Evolutionary conservation across 2,113 vertebrate genomes (phyloP).

Genomic region (Gallinago media): DNA sequence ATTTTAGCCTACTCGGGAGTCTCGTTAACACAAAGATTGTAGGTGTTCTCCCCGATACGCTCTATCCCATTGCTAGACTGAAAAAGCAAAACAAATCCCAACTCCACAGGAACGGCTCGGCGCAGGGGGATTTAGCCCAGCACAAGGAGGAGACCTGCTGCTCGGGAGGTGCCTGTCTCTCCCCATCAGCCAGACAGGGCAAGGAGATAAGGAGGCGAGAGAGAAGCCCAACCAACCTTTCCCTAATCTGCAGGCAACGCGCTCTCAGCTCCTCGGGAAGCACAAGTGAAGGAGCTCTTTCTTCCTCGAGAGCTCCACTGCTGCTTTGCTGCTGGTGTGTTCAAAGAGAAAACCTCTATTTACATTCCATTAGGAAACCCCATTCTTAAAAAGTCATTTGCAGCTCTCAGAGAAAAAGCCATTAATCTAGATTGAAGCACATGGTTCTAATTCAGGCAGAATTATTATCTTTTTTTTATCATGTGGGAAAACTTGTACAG

Average conservation of each 20-base stretch:
- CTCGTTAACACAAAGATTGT: conserved; percentile 11
- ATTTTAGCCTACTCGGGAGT: conserved; percentile 30
- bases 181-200: background rate
- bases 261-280: background rate
- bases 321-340: background rate
- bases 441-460: background rate
- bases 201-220: background rate
- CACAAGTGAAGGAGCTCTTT: background rate
- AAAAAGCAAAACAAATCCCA: background rate
- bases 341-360: background rate
- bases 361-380: background rate
- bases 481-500: background rate
- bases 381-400: background rate
- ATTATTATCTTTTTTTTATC: background rate
- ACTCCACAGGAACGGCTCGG: background rate
- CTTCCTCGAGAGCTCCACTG: background rate
- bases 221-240: background rate
- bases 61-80: background rate
- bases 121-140: background rate
- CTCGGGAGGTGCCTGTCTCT: background rate
- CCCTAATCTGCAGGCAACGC: background rate
- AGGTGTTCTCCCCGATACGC: background rate
- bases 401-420: background rate
- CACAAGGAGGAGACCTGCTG: background rate
- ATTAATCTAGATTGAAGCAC: background rate